These are phyloP conservation scores for Rhyacophila evoluta DNA, from an alignment of 2,888 invertebrate genomes.

Conservation along the genomic window DNA sequence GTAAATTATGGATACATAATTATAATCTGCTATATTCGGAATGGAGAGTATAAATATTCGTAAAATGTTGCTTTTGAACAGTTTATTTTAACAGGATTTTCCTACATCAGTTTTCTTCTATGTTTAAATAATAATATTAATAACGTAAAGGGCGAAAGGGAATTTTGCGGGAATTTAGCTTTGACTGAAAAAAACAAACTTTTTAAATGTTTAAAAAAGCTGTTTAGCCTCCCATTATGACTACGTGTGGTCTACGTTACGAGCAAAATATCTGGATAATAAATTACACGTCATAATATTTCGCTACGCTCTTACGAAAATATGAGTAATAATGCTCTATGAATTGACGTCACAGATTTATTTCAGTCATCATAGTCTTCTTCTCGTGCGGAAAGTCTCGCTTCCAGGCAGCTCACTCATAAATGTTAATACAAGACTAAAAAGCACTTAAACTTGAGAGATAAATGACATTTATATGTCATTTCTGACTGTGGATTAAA, in stretches of 20 bases:
- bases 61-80: no score
- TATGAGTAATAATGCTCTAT: conserved; percentile 46
- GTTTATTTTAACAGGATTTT: no score
- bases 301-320: conserved; percentile 42
- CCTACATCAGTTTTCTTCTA: no score
- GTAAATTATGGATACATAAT: no score
- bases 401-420: background rate
- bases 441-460: conserved; percentile 32
- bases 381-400: conserved; percentile 16
- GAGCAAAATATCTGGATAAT: conserved; percentile 42
- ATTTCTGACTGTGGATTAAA: conserved; percentile 11
- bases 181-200: background rate
- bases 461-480: conserved; percentile 21
- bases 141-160: background rate
- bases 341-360: conserved; percentile 46
- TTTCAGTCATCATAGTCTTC: conserved; percentile 37
- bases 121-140: background rate
- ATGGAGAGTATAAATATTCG: no score
- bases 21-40: no score
- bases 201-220: background rate
- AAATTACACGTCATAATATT: conserved; percentile 50
- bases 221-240: conserved; percentile 1
- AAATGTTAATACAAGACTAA: conserved; percentile 35
- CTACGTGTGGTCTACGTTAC: conserved; percentile 34
- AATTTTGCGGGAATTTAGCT: background rate